A percentile compares a stretch with the other conserved stretches of the same genome.
phyloP scores from a whole-genome alignment of 2,113 vertebrate species.

The Numenius arquata region DNA sequence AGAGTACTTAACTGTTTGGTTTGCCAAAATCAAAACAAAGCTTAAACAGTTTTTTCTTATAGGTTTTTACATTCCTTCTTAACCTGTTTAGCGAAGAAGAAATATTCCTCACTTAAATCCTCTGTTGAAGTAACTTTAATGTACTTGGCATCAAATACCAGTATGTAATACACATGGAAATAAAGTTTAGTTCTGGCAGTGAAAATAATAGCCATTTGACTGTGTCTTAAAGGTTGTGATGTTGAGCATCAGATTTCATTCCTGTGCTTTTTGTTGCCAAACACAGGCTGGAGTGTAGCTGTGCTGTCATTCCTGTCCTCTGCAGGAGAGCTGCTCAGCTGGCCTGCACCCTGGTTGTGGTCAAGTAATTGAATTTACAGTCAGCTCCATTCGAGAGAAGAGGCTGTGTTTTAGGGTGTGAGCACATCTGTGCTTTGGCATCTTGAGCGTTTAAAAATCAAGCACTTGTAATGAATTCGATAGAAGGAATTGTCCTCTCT shows the following conservation, averaged over 20 bases:
- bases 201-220: constrained; percentile 67
- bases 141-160: constrained; percentile 72
- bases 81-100: constrained; percentile 68
- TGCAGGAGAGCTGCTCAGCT: neutral
- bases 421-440: neutral
- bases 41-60: constrained; percentile 61
- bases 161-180: constrained; percentile 80
- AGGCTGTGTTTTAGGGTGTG: neutral
- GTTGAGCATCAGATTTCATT: neutral
- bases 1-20: constrained; percentile 65
- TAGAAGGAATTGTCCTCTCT: neutral
- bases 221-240: constrained; percentile 63
- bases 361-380: neutral
- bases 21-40: constrained; percentile 73
- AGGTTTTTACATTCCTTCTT: constrained; percentile 79
- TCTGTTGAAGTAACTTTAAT: constrained; percentile 74
- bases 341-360: neutral
- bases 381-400: neutral
- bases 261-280: neutral
- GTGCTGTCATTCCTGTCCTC: neutral
- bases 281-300: neutral
- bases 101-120: constrained; percentile 69
- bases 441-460: neutral
- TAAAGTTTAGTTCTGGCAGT: constrained; percentile 81
- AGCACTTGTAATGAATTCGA: neutral